Evolutionary conservation across 2,113 vertebrate species (phyloP).

Genomic region (Melozone crissalis): DNA sequence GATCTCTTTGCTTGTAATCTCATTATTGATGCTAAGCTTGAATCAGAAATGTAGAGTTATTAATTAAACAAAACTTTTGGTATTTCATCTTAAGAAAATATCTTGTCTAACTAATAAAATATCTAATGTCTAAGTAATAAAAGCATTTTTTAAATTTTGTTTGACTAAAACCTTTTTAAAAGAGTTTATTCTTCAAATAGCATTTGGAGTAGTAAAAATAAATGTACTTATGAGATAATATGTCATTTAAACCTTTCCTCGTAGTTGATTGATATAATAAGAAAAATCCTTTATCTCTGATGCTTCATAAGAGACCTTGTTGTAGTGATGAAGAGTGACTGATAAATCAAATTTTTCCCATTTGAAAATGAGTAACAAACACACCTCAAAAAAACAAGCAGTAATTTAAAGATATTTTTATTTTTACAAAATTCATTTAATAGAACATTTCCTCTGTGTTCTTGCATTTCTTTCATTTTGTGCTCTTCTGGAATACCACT

Average conservation of each 20-base stretch:
- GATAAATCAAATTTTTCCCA: background rate
- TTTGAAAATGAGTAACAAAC: background rate
- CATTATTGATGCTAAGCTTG: background rate
- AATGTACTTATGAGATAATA: background rate
- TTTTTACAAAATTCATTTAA: background rate
- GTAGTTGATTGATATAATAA: background rate
- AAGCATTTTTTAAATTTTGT: background rate
- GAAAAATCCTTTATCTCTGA: background rate
- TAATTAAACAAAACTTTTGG: background rate
- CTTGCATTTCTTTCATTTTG: background rate
- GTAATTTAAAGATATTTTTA: background rate
- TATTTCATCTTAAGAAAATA: background rate
- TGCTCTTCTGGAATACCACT: background rate
- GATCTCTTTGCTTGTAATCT: background rate
- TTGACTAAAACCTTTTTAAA: rapidly evolving
- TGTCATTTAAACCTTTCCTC: background rate
- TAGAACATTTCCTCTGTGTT: background rate
- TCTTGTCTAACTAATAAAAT: background rate
- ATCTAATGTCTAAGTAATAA: background rate
- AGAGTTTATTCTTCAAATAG: background rate
- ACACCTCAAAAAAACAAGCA: background rate
- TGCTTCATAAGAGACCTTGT: background rate
- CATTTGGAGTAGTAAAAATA: background rate
- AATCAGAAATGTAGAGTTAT: background rate
- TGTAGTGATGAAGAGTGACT: background rate